Evolutionary conservation across 2,113 vertebrate species (phyloP).

Genomic region (Oreochromis tanganicae): DNA sequence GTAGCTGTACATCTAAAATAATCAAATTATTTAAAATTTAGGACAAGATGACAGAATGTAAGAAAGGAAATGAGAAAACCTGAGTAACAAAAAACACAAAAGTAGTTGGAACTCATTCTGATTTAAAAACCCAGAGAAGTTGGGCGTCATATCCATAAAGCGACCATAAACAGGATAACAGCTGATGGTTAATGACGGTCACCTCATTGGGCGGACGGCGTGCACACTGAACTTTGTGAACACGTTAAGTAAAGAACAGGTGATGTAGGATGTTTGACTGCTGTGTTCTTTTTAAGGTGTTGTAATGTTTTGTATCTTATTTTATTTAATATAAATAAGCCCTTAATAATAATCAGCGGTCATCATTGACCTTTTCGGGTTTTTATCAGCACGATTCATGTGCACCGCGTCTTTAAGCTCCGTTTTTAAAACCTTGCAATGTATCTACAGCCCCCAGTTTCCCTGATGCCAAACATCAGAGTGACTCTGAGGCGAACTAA

Average conservation of each 20-base stretch:
- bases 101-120: not conserved
- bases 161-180: not conserved
- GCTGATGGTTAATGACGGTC: not conserved
- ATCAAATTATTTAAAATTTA: not conserved
- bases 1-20: not conserved
- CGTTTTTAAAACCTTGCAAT: not conserved
- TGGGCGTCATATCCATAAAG: not conserved
- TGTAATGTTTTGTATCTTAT: not conserved
- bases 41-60: not conserved
- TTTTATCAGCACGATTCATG: not conserved
- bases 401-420: not conserved
- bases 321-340: not conserved
- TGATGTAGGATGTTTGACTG: not conserved
- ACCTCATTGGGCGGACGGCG: accelerated
- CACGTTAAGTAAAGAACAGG: not conserved
- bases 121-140: not conserved
- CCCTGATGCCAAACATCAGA: not conserved
- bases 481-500: not conserved
- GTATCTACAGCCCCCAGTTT: not conserved
- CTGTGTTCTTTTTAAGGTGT: not conserved
- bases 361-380: not conserved
- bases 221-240: not conserved
- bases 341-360: not conserved
- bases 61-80: not conserved
- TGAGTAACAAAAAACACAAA: not conserved